A percentile compares a stretch with the other conserved stretches of the same genome.
These are phyloP conservation scores for Macrocentrus cingulum DNA, from an alignment of 1,140 invertebrate species.

Conservation along the genomic window DNA sequence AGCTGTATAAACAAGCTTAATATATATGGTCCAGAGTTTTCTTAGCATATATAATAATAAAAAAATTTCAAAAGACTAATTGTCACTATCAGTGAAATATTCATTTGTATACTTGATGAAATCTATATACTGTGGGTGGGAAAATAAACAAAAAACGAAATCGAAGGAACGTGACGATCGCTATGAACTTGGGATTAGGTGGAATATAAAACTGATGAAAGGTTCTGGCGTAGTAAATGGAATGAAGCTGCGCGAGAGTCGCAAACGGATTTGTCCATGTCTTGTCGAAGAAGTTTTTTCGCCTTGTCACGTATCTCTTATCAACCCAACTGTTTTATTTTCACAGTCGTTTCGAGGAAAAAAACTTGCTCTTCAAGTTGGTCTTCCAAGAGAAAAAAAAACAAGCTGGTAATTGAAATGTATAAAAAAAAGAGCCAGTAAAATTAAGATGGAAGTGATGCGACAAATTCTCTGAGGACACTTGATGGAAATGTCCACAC, in stretches of 20 bases:
- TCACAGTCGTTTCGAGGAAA: neutral
- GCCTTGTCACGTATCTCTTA: neutral
- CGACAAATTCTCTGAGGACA: no score
- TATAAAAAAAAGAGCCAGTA: no score
- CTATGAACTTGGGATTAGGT: neutral
- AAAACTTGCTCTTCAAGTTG: no score
- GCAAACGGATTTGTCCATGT: neutral
- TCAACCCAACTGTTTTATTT: constrained; percentile 4
- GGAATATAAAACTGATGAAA: neutral
- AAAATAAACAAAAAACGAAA: neutral
- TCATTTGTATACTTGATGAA: neutral
- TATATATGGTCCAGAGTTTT: neutral
- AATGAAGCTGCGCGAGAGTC: neutral
- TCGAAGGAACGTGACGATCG: neutral
- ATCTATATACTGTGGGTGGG: neutral
- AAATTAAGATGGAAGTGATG: no score
- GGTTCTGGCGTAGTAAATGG: neutral
- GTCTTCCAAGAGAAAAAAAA: no score
- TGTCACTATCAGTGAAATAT: neutral
- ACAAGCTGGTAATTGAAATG: no score
- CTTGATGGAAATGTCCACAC: no score
- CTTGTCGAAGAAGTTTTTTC: neutral
- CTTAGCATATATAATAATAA: no score
- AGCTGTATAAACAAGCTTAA: neutral
- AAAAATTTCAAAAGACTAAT: constrained; percentile 4